Evolutionary conservation across 2,113 vertebrate genomes (phyloP), one percentile per base, ranked within the genome.

Genomic region (Ceyx margarethae): DNA sequence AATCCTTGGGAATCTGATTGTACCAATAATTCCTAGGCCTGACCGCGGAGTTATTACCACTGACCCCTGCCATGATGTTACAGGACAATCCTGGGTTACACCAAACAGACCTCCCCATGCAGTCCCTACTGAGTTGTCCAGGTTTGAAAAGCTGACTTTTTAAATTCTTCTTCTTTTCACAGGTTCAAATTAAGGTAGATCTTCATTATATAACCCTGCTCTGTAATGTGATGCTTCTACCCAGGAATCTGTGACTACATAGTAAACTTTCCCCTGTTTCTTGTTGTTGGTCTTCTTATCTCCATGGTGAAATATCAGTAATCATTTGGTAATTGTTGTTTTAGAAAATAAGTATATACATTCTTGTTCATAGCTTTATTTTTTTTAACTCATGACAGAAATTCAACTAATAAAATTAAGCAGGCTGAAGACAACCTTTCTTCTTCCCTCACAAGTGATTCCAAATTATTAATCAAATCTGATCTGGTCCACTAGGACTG

Each of bases 1-100:
- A 33, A 0, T 48, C 26, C 26, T 29, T 40, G 23, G 13, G 13
- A n/a, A 23, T 31, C 45, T 48, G 21, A 35, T 11, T 46, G 4
- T 19, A 33, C 19, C 46, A 46, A 21, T 46, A 46, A 46, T 8
- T 43, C 43, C n/a, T 13, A 37, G 18, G 1, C 5, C 7, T 10
- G 8, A 5, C 3, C 18, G 7, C 4, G 5, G 23, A 60, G 5
- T 25, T 72, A 21, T 10, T 54, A 11, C 2, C 4, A 15, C 13
- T 50, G 25, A 64, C 6, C 7, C 4, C 53, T 53, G 8, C 8
- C 31, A 19, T 25, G 35, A 83, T 7, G 13, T 60, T 67, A 15
- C 7, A 0, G 10, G 6, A 40, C 33, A 35, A 40, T 48, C 13
- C 33, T 31, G 29, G 11, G 13, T 18, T 78, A 61, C 25, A 9